A percentile compares a stretch with the other conserved stretches of the same genome.
These are phyloP conservation scores for Acronicta leporina DNA, from an alignment of 2,888 invertebrate genomes.

Conservation along the genomic window DNA sequence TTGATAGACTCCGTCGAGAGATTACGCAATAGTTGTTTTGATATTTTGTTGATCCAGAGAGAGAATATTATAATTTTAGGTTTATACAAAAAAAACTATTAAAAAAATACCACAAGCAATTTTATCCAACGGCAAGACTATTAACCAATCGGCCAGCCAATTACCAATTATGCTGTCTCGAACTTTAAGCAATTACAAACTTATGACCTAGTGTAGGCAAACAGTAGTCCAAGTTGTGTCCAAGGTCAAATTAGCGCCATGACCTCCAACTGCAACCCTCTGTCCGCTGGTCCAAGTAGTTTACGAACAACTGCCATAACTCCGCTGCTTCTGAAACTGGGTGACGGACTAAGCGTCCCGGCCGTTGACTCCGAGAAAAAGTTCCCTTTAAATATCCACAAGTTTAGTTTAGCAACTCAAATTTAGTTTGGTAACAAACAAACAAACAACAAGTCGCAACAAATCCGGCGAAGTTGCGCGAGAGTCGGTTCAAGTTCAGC, in stretches of 20 bases:
- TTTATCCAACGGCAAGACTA: not conserved
- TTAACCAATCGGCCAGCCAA: not conserved
- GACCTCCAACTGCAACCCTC: constrained; percentile 86
- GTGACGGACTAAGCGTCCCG: constrained; percentile 87
- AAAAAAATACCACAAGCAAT: not conserved
- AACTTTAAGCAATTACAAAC: constrained; percentile 60
- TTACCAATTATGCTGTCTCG: constrained; percentile 24
- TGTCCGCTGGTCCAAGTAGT: constrained; percentile 85
- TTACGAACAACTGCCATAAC: constrained; percentile 89
- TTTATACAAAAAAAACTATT: not conserved
- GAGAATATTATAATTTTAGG: no score
- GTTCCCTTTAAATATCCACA: constrained; percentile 89
- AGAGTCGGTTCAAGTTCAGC: constrained; percentile 87
- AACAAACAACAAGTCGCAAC: constrained; percentile 87
- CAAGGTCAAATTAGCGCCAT: constrained; percentile 88
- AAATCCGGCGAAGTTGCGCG: constrained; percentile 86
- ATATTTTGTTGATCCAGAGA: no score
- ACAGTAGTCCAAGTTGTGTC: constrained; percentile 78
- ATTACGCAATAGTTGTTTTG: no score
- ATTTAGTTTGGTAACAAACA: constrained; percentile 88
- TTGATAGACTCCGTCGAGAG: not conserved
- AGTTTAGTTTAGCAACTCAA: constrained; percentile 89
- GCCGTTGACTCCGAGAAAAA: constrained; percentile 89
- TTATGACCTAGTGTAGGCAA: constrained; percentile 67
- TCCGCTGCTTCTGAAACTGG: constrained; percentile 88